A percentile compares a stretch with the other conserved stretches of the same genome.
phyloP scores from a whole-genome alignment of 2,113 vertebrate genomes.

The Amblyornis subalaris region DNA sequence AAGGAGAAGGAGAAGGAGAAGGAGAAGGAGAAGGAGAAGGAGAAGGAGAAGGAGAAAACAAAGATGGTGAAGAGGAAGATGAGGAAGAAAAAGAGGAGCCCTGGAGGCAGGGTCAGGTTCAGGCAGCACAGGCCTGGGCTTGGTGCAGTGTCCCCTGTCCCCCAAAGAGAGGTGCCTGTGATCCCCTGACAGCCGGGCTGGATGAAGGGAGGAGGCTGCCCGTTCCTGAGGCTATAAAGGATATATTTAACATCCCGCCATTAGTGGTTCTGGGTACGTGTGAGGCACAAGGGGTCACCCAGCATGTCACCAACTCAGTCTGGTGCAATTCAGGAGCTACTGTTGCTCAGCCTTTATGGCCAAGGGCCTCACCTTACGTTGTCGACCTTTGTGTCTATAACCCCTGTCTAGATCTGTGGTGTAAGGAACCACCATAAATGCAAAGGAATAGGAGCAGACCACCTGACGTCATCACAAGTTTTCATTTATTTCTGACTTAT shows the following conservation, averaged over 20 bases:
- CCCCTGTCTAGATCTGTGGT: not conserved
- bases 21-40: not conserved
- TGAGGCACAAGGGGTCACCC: not conserved
- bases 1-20: too few relatives aligned
- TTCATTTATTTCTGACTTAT: not conserved
- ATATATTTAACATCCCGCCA: not conserved
- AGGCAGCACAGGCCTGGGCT: not conserved
- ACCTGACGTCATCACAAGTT: accelerated
- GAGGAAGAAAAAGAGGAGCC: not conserved
- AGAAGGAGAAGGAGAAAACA: not conserved
- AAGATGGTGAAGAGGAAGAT: not conserved
- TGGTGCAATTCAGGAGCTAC: not conserved
- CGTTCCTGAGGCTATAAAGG: not conserved
- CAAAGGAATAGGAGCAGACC: not conserved
- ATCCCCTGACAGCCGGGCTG: accelerated
- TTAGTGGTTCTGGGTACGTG: accelerated
- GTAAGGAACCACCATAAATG: not conserved
- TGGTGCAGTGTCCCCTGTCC: too few relatives aligned
- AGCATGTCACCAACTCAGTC: accelerated
- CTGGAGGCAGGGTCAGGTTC: not conserved
- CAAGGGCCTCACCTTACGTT: not conserved
- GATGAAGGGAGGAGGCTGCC: not conserved
- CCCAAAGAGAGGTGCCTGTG: not conserved
- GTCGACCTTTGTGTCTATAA: not conserved
- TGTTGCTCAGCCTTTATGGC: not conserved